These are phyloP conservation scores for Crotalus viridis DNA, from an alignment of 2,113 vertebrate genomes.

Conservation along the genomic window DNA sequence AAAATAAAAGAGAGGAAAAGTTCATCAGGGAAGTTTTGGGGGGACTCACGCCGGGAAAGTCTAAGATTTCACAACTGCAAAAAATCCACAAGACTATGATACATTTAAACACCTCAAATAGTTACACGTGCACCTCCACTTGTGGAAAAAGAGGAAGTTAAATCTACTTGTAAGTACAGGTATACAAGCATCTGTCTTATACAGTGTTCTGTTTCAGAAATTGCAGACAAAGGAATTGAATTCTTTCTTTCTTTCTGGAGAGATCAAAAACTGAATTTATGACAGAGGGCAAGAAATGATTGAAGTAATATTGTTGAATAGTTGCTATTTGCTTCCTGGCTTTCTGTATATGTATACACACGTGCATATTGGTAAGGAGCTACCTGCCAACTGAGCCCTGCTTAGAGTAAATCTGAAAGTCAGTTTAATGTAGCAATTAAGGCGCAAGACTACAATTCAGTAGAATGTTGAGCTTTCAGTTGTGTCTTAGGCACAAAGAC, in stretches of 20 bases:
- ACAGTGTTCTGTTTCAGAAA: not conserved
- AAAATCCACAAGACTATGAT: not conserved
- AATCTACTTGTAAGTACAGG: not conserved
- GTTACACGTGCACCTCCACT: no score
- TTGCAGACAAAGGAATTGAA: not conserved
- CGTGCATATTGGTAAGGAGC: not conserved
- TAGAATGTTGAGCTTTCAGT: not conserved
- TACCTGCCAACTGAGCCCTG: no score
- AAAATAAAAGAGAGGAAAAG: not conserved
- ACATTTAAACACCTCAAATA: not conserved
- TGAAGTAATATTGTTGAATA: not conserved
- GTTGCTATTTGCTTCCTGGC: not conserved
- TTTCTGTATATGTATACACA: no score
- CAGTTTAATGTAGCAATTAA: not conserved
- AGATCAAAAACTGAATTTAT: not conserved
- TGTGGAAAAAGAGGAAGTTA: not conserved
- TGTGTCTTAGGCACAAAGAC: not conserved
- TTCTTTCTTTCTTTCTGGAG: not conserved
- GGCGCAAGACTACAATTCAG: not conserved
- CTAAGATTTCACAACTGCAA: not conserved
- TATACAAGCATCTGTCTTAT: not conserved
- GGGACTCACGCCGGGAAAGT: no score
- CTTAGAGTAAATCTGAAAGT: not conserved
- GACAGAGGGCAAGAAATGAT: not conserved
- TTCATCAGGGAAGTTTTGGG: not conserved